Percentiles rank a stretch among this genome's conserved stretches.
These are phyloP conservation scores for Cyprinella venusta DNA, from an alignment of 2,797 vertebrate species.

Conservation along the genomic window DNA sequence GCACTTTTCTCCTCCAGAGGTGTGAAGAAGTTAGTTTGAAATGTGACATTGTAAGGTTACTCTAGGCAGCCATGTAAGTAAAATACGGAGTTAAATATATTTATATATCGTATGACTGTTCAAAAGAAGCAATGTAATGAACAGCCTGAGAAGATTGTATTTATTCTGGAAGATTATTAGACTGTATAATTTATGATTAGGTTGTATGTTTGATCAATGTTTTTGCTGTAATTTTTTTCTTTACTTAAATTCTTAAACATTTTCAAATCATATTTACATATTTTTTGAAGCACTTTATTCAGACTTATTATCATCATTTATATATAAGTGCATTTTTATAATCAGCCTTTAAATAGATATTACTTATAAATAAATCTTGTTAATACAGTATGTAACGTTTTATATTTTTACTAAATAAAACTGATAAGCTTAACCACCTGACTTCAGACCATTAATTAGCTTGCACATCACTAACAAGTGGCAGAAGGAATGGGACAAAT, in stretches of 20 bases:
- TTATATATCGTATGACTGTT: background rate
- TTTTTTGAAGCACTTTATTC: constrained; percentile 1
- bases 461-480: background rate
- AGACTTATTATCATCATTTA: background rate
- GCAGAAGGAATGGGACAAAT: background rate
- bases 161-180: background rate
- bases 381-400: background rate
- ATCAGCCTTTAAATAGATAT: background rate
- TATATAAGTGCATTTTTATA: background rate
- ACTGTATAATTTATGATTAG: constrained; percentile 13
- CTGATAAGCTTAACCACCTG: background rate
- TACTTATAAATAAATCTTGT: background rate
- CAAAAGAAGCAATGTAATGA: background rate
- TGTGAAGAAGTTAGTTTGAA: constrained; percentile 18
- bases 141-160: constrained; percentile 9
- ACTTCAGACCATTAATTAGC: background rate
- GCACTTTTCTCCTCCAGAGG: constrained; percentile 69
- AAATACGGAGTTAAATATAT: background rate
- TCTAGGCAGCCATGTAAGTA: background rate
- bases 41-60: constrained; percentile 31
- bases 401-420: constrained; percentile 21
- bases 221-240: background rate
- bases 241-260: background rate
- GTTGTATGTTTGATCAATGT: background rate
- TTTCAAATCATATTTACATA: background rate